Evolutionary conservation across 2,113 vertebrate species (phyloP), one percentile per base, ranked within the genome.

Genomic region (Notarius quadriscutis): DNA sequence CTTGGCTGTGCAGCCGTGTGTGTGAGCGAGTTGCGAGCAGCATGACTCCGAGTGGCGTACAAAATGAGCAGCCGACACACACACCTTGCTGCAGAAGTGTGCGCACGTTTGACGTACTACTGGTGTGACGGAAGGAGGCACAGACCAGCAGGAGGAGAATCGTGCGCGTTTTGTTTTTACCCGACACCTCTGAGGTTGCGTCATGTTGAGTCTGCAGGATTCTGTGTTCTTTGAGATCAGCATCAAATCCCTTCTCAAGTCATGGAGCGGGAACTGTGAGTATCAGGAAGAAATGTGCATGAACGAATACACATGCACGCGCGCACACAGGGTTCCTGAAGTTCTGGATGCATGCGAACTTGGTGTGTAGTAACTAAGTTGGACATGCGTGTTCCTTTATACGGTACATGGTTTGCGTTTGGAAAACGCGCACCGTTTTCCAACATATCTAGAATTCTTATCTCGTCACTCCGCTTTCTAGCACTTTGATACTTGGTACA

Each of bases 221-320:
- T 97, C 97, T 0, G 95, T 98, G 90, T 97, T 97, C 94, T 99
- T 99, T 94, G 98, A 99, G 95, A 97, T 99, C 92, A 99, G 95
- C 96, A 98, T 99, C 92, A 99, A 99, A 95, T 99, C 98, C 87
- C 95, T 99, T 93, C 96, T 99, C 90, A 99, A 98, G 94, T 97
- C 97, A 80, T 99, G 98, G 98, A 98, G 97, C 93, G 95, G 96
- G 94, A 95, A 96, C 95, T 93, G 98, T 99, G 90, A 98, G 98
- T 97, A 96, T 84, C 65, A 18, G 62, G 25, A 50, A 41, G 57
- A 34, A 65, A 50, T 34, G 55, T 57, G 10, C 30, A 71, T 0
- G 5, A 72, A 80, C 34, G 25, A 58, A 67, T 25, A 18, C 86
- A 51, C 55, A 60, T 51, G 18, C 22, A 34, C 51, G 74, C 50